Evolutionary conservation across 2,888 invertebrate genomes (phyloP), one percentile per base, ranked within the genome.

Genomic region (Entomobrya proxima): DNA sequence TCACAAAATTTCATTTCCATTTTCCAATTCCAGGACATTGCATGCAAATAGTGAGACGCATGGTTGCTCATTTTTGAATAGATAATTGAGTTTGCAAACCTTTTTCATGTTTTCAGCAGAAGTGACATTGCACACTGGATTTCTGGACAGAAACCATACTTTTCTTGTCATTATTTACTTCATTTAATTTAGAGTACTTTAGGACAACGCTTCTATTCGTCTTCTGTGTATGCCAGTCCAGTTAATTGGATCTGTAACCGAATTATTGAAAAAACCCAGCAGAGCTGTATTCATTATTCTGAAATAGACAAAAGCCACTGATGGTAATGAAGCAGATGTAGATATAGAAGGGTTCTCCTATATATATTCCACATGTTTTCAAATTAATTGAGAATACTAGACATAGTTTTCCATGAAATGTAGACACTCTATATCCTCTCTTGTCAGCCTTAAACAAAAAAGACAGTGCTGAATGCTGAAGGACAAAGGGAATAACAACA

Each of bases 401-500:
- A n/a, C 40, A 9, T 67, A 2, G 3, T 21, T 35, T n/a, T 21
- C 5, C 9, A 21, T 0, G 21, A 40, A 18, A 30, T 11, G 11
- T 37, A 27, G 27, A 47, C 13, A 47, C 47, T 44, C 30, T 30
- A 27, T 24, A 32, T 44, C 72, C 18, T 47, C 47, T 27, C n/a
- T 32, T 47, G 67, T 44, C 47, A 47, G 44, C 27, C 72, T 72
- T 64, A 35, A 64, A 37, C 37, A 64, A 64, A 11, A 37, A 37
- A 44, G 15, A 1, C 64, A 44, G 44, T 24, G 21, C 72, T 27
- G 27, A 1, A 69, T 7, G 6, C 37, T 18, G 18, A 24, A 15
- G 30, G 9, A 72, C 44, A 37, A 37, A 24, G 24, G 72, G 44
- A 72, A 72, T 72, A 72, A 47, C 44, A 72, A 30, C 72, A 47